A percentile compares a stretch with the other conserved stretches of the same genome.
phyloP scores from a whole-genome alignment of 2,113 vertebrate genomes.

The Panthera uncia region DNA sequence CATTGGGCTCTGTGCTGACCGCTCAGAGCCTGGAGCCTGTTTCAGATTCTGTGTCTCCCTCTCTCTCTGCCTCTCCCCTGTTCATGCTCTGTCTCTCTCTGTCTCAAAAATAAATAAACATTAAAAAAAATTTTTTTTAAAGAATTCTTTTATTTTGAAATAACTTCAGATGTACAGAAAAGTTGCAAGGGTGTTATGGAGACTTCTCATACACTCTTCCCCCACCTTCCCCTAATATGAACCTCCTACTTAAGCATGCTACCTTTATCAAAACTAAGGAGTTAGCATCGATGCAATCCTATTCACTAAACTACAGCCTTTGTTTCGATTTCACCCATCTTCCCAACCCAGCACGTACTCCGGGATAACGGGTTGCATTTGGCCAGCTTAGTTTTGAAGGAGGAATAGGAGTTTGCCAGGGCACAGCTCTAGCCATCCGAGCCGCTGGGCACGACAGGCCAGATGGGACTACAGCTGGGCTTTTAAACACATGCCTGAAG shows the following conservation, averaged over 20 bases:
- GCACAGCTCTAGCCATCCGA: too few relatives aligned
- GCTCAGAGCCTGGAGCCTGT: too few relatives aligned
- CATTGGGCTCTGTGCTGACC: too few relatives aligned
- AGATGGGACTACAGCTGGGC: neutral
- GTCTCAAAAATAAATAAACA: too few relatives aligned
- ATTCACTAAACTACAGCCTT: neutral
- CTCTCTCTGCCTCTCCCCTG: too few relatives aligned
- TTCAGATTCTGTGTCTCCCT: too few relatives aligned
- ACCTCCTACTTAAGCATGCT: neutral
- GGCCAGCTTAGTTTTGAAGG: neutral
- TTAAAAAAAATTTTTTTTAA: too few relatives aligned
- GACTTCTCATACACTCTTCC: neutral
- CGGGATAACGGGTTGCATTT: rapidly evolving
- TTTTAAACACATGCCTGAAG: neutral
- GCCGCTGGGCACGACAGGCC: neutral
- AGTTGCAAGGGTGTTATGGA: neutral
- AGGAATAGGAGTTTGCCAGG: neutral
- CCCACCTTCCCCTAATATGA: too few relatives aligned
- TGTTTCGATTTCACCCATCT: neutral
- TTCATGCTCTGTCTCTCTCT: too few relatives aligned
- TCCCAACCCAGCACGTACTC: neutral
- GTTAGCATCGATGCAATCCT: too few relatives aligned
- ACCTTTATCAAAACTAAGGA: neutral
- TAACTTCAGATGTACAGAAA: neutral
- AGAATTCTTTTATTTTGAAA: neutral